Percentiles rank a stretch among this genome's conserved stretches.
These are phyloP conservation scores for Strongylocentrotus purpuratus DNA, from an alignment of 35 echinoderm and acorn worm genomes.

Conservation along the genomic window DNA sequence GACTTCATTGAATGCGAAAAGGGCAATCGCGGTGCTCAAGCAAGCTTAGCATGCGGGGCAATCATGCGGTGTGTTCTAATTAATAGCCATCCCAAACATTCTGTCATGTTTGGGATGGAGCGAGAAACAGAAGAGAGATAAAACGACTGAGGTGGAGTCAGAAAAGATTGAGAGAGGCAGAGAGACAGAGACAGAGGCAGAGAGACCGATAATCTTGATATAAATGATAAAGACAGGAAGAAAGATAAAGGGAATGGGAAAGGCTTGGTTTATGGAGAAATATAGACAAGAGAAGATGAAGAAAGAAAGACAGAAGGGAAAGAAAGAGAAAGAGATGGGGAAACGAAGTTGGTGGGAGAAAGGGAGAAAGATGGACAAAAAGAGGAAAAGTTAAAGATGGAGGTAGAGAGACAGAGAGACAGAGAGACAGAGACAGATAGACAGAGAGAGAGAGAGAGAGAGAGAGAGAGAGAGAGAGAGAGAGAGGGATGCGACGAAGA, in stretches of 20 bases:
- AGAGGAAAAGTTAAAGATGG: neutral
- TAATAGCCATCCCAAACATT: constrained; percentile 48
- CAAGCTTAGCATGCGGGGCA: constrained; percentile 44
- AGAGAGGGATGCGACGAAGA: no score
- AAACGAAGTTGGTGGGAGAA: neutral
- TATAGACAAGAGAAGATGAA: neutral
- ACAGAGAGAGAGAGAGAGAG: neutral
- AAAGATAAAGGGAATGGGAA: neutral
- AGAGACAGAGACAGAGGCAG: neutral
- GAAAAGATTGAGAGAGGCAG: neutral
- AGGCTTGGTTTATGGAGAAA: neutral
- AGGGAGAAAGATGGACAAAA: neutral
- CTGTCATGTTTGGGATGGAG: constrained; percentile 33
- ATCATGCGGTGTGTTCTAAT: constrained; percentile 55
- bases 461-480: neutral
- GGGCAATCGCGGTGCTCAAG: constrained; percentile 45
- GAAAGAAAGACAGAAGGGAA: no score
- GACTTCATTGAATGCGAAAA: constrained; percentile 46
- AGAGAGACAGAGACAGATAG: neutral
- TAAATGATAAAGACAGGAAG: neutral
- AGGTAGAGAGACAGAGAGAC: neutral
- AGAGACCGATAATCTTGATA: neutral
- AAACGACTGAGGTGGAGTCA: neutral
- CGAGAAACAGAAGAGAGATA: constrained; percentile 15
- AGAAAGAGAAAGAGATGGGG: neutral